Conservation (phyloP, 1,140 invertebrate species). For the Heterodera schachtii region DNA sequence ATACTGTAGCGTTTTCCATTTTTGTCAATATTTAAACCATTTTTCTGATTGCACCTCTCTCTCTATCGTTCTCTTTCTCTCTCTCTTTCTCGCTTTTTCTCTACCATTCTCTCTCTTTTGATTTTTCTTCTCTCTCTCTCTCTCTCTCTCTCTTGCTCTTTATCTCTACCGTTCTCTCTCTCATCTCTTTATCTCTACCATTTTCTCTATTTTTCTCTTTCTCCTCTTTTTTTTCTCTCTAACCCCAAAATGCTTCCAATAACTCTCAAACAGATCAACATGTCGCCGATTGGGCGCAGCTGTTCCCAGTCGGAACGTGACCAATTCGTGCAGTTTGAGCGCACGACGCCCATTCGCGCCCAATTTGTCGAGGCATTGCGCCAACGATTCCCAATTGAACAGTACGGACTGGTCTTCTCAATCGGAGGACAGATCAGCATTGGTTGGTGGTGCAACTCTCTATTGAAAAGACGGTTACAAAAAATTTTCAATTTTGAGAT, state of each 20-base stretch:
- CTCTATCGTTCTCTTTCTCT: too few species aligned
- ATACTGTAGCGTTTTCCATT: too few species aligned
- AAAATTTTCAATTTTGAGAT: too few species aligned
- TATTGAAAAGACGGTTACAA: slow-evolving; percentile 15
- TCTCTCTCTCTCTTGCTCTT: too few species aligned
- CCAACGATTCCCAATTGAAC: slow-evolving; percentile 75
- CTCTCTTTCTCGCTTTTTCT: too few species aligned
- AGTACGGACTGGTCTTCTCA: slow-evolving; percentile 69
- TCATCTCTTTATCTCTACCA: too few species aligned
- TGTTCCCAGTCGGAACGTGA: slow-evolving; percentile 81
- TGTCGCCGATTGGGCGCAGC: slow-evolving; percentile 90
- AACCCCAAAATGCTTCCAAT: neutral
- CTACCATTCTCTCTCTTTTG: too few species aligned
- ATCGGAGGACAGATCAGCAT: slow-evolving; percentile 66
- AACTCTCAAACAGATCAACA: slow-evolving; percentile 74
- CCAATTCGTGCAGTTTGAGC: slow-evolving; percentile 84
- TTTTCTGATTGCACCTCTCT: too few species aligned
- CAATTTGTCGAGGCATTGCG: slow-evolving; percentile 82
- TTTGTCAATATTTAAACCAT: too few species aligned
- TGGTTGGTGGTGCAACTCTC: neutral
- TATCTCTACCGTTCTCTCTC: too few species aligned
- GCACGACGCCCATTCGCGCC: slow-evolving; percentile 78
- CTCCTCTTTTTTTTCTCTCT: too few species aligned
- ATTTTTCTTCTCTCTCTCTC: too few species aligned
- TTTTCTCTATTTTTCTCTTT: slow-evolving; percentile 76